These are phyloP conservation scores for Delichon dasypus DNA, from an alignment of 2,797 vertebrate genomes.

Conservation along the genomic window DNA sequence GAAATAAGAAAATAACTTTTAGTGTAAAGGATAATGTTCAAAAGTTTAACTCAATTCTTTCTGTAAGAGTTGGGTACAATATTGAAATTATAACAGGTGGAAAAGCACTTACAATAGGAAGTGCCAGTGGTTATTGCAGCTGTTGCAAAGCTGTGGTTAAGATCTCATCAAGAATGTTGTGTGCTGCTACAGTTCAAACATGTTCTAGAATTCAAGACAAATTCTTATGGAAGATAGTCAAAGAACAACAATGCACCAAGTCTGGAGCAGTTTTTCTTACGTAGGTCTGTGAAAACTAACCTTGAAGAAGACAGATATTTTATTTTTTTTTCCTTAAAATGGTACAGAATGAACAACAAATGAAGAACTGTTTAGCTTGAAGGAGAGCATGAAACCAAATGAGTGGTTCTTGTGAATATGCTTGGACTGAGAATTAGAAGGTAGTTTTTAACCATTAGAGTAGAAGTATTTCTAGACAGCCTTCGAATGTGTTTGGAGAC, in stretches of 20 bases:
- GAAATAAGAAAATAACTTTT: not conserved
- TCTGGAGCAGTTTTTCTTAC: not conserved
- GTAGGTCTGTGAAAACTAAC: not conserved
- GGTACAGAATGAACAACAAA: not conserved
- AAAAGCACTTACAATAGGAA: not conserved
- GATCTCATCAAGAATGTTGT: not conserved
- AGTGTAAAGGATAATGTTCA: not conserved
- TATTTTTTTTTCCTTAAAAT: not conserved
- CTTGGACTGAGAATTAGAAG: not conserved
- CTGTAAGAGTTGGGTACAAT: not conserved
- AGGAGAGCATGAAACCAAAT: not conserved
- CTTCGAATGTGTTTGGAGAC: not conserved
- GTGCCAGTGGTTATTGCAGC: not conserved
- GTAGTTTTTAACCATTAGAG: not conserved
- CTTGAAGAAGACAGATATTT: not conserved
- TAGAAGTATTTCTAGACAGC: not conserved
- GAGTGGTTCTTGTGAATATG: not conserved
- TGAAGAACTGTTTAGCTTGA: not conserved
- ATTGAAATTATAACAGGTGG: not conserved
- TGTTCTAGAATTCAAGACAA: not conserved
- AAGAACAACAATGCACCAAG: not conserved
- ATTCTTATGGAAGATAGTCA: not conserved
- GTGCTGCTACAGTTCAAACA: not conserved
- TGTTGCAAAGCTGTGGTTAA: not conserved
- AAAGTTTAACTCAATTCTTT: not conserved